A percentile compares a stretch with the other conserved stretches of the same genome.
phyloP scores from a whole-genome alignment of 2,797 vertebrate genomes.

The Podargus strigoides region DNA sequence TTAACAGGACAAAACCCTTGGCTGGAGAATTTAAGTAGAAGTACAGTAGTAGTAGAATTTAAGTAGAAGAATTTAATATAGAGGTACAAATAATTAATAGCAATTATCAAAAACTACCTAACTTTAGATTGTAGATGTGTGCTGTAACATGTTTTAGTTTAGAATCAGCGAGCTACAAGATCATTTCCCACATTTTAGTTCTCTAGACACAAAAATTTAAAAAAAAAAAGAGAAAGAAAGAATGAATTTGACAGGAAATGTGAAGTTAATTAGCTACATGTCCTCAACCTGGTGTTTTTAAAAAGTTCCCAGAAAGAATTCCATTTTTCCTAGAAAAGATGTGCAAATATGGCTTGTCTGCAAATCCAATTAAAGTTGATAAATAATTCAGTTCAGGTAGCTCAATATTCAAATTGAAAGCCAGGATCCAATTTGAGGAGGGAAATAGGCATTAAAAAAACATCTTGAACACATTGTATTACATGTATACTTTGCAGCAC shows the following conservation, averaged over 20 bases:
- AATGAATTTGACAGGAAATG: constrained; percentile 1
- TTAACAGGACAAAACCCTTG: neutral
- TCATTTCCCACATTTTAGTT: neutral
- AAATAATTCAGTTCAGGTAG: constrained; percentile 67
- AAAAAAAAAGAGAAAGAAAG: neutral
- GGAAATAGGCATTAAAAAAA: constrained; percentile 57
- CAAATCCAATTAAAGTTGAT: constrained; percentile 65
- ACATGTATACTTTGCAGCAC: constrained; percentile 51
- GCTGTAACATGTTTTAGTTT: neutral
- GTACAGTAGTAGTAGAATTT: too few relatives aligned
- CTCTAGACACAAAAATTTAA: neutral
- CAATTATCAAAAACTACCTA: neutral
- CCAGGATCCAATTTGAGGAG: constrained; percentile 50
- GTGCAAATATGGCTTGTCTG: constrained; percentile 59
- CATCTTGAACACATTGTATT: constrained; percentile 49
- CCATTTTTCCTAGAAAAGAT: constrained; percentile 57
- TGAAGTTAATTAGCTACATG: constrained; percentile 37
- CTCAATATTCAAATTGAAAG: constrained; percentile 64
- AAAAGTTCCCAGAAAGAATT: constrained; percentile 54
- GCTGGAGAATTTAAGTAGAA: neutral
- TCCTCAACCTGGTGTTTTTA: constrained; percentile 27
- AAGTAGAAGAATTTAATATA: too few relatives aligned
- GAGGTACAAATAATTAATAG: neutral
- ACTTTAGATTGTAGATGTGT: neutral
- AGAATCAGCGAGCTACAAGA: neutral